These are phyloP conservation scores for Pocillopora meandrina DNA, from an alignment of 92 coral and sea anemone genomes.

Conservation along the genomic window DNA sequence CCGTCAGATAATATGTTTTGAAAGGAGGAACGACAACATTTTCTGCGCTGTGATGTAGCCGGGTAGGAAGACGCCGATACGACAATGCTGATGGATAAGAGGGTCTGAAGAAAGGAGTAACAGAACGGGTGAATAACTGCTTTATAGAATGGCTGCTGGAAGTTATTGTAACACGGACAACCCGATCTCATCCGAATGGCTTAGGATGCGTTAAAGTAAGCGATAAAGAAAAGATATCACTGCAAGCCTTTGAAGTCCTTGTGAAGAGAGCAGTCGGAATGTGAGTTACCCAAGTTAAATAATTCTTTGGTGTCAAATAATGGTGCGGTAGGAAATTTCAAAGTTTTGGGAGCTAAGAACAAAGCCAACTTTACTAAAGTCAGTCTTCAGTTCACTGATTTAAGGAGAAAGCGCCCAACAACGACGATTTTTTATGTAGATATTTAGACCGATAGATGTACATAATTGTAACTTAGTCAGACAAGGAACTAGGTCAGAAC, in stretches of 20 bases:
- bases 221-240: no score
- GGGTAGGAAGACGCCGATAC: background rate
- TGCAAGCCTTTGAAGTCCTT: background rate
- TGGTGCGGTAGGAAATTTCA: background rate
- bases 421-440: no score
- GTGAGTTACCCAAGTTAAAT: background rate
- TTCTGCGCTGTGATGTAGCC: background rate
- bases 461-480: no score
- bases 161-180: no score
- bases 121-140: no score
- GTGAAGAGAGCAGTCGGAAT: background rate
- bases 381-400: background rate
- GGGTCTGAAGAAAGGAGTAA: no score
- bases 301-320: background rate
- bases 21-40: background rate
- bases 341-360: background rate
- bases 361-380: background rate
- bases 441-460: no score
- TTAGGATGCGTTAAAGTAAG: no score
- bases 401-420: no score
- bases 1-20: background rate
- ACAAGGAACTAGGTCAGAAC: no score
- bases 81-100: background rate
- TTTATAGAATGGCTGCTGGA: no score
- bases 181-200: no score